Evolutionary conservation across 2,113 vertebrate genomes (phyloP).

Genomic region (Gopherus flavomarginatus): DNA sequence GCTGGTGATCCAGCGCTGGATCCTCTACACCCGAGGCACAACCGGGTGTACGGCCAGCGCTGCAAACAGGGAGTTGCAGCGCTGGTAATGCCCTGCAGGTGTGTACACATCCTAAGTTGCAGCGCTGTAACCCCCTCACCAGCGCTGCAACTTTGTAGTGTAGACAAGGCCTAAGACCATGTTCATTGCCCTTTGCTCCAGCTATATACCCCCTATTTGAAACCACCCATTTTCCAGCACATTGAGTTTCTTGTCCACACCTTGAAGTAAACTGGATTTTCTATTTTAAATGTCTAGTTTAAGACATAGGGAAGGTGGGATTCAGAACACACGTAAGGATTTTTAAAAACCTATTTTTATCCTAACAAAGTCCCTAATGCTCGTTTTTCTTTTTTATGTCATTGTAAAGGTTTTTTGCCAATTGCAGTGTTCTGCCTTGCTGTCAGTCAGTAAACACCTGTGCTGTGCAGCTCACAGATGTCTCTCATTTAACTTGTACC

Average conservation of each 20-base stretch:
- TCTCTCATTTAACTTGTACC: conserved; percentile 59
- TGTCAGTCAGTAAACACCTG: background rate
- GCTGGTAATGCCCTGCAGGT: too few relatives aligned
- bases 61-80: too few relatives aligned
- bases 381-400: background rate
- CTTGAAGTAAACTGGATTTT: background rate
- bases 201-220: background rate
- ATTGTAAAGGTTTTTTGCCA: background rate
- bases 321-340: background rate
- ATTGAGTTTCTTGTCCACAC: background rate
- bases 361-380: background rate
- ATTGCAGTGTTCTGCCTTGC: background rate
- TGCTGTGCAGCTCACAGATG: conserved; percentile 18
- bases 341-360: background rate
- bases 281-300: background rate
- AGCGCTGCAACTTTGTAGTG: too few relatives aligned
- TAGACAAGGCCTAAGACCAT: too few relatives aligned
- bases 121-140: too few relatives aligned
- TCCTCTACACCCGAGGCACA: too few relatives aligned
- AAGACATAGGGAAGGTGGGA: background rate
- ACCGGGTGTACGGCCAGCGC: too few relatives aligned
- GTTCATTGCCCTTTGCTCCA: background rate
- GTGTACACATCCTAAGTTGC: too few relatives aligned
- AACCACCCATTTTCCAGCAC: background rate
- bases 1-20: too few relatives aligned